Conservation (phyloP, 2,888 invertebrate species). For the Chloroclystis v-ata region DNA sequence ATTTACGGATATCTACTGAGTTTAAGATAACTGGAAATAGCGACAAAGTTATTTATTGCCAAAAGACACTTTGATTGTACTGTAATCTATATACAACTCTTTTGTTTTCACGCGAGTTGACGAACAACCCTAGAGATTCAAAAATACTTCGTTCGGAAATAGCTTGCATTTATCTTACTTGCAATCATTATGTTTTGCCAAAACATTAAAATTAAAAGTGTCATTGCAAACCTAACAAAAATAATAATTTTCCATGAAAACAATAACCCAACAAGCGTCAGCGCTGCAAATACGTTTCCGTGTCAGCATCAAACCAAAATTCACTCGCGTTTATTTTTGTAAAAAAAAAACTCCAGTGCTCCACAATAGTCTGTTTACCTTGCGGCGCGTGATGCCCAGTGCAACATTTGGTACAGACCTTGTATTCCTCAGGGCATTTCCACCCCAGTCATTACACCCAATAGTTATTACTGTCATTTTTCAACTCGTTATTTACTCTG, state of each 20-base stretch:
- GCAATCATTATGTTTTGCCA: no score
- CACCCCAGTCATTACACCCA: slow-evolving; percentile 74
- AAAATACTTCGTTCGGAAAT: no score
- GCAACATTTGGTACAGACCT: slow-evolving; percentile 69
- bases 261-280: background rate
- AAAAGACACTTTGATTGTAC: no score
- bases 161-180: no score
- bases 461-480: slow-evolving; percentile 79
- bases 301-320: slow-evolving; percentile 23
- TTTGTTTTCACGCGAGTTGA: no score
- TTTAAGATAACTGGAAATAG: no score
- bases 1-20: no score
- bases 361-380: slow-evolving; percentile 57
- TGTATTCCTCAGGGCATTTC: slow-evolving; percentile 73
- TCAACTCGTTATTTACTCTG: slow-evolving; percentile 79
- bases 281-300: slow-evolving; percentile 4
- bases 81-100: no score
- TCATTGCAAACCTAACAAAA: no score
- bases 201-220: no score
- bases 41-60: no score
- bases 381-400: slow-evolving; percentile 38
- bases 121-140: no score
- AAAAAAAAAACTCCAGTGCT: slow-evolving; percentile 32
- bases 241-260: background rate
- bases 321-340: slow-evolving; percentile 31